These are phyloP conservation scores for Drosophila kanekoi DNA, from an alignment of 2,888 invertebrate species.

Conservation along the genomic window DNA sequence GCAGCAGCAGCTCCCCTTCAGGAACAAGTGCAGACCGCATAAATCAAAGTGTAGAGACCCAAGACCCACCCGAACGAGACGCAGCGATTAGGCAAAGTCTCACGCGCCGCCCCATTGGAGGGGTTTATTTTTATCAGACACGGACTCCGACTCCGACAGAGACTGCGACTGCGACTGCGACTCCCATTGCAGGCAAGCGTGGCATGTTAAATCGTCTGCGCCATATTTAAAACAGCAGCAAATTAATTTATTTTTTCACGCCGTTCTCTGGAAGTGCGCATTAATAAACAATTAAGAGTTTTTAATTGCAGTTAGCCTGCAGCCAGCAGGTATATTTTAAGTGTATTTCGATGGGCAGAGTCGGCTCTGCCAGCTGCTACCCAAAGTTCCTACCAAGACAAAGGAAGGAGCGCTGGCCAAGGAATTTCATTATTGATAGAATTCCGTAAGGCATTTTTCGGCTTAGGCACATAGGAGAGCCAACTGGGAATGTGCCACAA, in stretches of 20 bases:
- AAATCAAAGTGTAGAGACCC: constrained; percentile 62
- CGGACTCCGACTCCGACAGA: not conserved
- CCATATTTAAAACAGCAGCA: constrained; percentile 74
- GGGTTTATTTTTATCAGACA: constrained; percentile 47
- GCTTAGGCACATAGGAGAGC: not conserved
- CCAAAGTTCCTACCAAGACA: not conserved
- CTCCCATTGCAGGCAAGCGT: constrained; percentile 17
- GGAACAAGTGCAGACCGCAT: constrained; percentile 68
- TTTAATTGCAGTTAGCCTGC: constrained; percentile 62
- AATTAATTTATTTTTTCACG: constrained; percentile 75
- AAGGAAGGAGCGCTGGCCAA: not conserved
- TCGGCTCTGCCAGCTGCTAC: not conserved
- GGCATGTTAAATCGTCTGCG: constrained; percentile 72
- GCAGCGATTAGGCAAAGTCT: constrained; percentile 56
- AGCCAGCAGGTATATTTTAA: constrained; percentile 10
- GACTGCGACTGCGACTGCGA: not conserved
- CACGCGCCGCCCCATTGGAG: constrained; percentile 19
- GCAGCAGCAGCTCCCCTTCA: constrained; percentile 6
- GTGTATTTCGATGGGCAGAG: not conserved
- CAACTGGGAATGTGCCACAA: not conserved
- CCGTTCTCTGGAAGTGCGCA: constrained; percentile 63
- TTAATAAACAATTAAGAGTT: constrained; percentile 75
- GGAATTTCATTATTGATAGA: constrained; percentile 10
- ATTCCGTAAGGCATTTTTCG: constrained; percentile 8
- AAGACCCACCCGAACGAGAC: constrained; percentile 17